Evolutionary conservation across 2,888 invertebrate species (phyloP), one percentile per base, ranked within the genome.

Genomic region (Zygothrica quintamaculata): DNA sequence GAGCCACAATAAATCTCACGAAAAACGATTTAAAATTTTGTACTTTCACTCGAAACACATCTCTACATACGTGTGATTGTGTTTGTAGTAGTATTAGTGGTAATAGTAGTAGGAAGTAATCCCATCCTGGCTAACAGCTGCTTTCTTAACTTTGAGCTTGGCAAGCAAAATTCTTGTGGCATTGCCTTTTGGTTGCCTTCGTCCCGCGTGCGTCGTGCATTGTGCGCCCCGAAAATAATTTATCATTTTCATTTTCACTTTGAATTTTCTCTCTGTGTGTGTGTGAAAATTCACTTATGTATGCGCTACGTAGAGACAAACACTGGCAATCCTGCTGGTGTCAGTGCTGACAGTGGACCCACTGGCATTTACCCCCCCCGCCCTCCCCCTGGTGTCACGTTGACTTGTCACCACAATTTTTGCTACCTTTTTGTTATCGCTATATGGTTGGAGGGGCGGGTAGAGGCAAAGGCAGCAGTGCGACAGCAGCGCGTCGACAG

Each of bases 1-100:
- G 79, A 74, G 84, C 88, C 88, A 89, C 89, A 89, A 90, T 90
- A 90, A 90, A 90, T 90, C 90, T 90, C 88, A 80, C 84, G 84
- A 77, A 87, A 89, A 89, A 89, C 89, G 88, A 89, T 89, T 90
- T 85, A 78, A 80, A 77, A 87, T 87, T 68, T 84, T 66, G 56
- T 68, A 70, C 68, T 73, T 81, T 77, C 61, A 67, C 61, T 59
- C 66, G 65, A 64, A 40, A 59, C 51, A 57, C 55, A 64, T 11
- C 22, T 53, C 18, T 33, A 31, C 33, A 50, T 5, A 22, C 18
- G 18, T 22, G 18, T 22, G 5, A 22, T 22, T 3, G 18, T 22
- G 5, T 2, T 22, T 3, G 18, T 22, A 5, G 18, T 22, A 5
- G 18, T n/a, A n/a, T n/a, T n/a, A n/a, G n/a, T n/a, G 5, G 18